phyloP scores from a whole-genome alignment of 2,888 invertebrate genomes.

The Noctua pronuba region DNA sequence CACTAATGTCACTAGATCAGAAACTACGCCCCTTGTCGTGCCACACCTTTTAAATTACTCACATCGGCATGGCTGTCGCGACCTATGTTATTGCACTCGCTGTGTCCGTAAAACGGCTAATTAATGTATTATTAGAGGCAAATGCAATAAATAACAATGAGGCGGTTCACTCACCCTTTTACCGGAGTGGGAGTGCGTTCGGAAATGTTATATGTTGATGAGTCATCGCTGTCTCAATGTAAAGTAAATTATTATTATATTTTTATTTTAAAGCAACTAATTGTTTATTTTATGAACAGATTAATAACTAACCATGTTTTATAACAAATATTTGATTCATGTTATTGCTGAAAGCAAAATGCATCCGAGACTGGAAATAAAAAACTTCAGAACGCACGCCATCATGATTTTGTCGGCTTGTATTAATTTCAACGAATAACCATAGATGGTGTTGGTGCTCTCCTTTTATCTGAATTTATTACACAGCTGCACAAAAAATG shows the following conservation, averaged over 20 bases:
- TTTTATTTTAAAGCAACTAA: background rate
- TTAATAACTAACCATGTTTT: background rate
- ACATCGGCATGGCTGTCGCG: conserved; percentile 88
- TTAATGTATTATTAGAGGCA: conserved; percentile 89
- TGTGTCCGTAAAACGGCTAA: conserved; percentile 88
- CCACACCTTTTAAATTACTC: conserved; percentile 89
- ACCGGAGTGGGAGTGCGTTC: conserved; percentile 75
- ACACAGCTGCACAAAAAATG: background rate
- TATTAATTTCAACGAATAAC: background rate
- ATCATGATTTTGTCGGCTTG: conserved; percentile 40
- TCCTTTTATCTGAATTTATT: background rate
- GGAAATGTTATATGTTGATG: conserved; percentile 68
- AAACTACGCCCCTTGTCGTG: conserved; percentile 85
- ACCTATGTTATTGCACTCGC: conserved; percentile 87
- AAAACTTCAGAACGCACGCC: conserved; percentile 58
- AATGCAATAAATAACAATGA: conserved; percentile 90
- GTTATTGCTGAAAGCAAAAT: background rate
- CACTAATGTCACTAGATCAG: conserved; percentile 84
- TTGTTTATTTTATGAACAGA: background rate
- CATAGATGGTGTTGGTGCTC: conserved; percentile 54
- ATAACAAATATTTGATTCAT: background rate
- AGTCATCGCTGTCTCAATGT: conserved; percentile 69
- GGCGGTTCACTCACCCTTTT: conserved; percentile 89
- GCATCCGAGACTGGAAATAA: background rate
- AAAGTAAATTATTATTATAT: background rate